phyloP scores from a whole-genome alignment of 2,113 vertebrate genomes.

The Melanocharis versteri region DNA sequence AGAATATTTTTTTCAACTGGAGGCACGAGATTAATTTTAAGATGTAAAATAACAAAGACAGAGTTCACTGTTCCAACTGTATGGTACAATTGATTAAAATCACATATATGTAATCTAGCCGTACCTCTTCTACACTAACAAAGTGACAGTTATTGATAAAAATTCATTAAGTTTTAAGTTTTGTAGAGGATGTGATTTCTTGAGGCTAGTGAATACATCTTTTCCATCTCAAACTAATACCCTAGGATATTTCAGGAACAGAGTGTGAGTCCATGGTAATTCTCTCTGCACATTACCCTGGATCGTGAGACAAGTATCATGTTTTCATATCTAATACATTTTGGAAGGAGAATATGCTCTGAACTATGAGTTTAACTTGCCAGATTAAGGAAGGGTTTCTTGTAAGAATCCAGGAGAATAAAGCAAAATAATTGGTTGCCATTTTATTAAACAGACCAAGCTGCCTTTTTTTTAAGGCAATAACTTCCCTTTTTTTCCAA shows the following conservation, averaged over 20 bases:
- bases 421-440: background rate
- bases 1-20: background rate
- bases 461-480: background rate
- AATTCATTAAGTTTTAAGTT: conserved; percentile 20
- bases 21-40: background rate
- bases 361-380: background rate
- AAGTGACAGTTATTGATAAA: background rate
- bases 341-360: background rate
- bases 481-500: background rate
- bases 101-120: background rate
- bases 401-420: background rate
- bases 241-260: background rate
- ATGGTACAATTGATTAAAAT: background rate
- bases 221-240: background rate
- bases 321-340: background rate
- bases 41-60: background rate
- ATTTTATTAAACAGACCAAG: background rate
- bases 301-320: background rate
- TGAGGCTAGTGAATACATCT: background rate
- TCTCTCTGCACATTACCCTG: background rate
- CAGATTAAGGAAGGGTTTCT: background rate
- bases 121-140: background rate
- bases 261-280: background rate
- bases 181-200: conserved; percentile 16
- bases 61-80: background rate